Evolutionary conservation across 1,140 invertebrate genomes (phyloP).

Genomic region (Zaprionus vittiger): DNA sequence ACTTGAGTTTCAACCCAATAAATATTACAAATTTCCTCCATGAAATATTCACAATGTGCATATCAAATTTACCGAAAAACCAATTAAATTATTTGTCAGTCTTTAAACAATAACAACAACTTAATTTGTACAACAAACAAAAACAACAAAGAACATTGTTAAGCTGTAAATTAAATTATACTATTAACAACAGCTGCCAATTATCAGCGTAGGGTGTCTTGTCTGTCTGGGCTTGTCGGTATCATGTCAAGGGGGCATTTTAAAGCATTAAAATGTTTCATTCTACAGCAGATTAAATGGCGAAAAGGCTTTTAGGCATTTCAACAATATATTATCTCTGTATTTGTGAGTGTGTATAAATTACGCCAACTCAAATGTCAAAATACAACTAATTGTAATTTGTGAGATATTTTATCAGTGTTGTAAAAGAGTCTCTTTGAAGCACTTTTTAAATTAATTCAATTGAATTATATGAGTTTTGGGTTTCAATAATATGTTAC

Average conservation of each 20-base stretch:
- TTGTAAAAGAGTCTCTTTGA: too few relatives aligned
- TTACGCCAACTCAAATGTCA: slow-evolving; percentile 28
- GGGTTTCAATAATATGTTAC: too few relatives aligned
- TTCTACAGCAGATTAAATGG: slow-evolving; percentile 5
- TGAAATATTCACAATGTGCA: too few relatives aligned
- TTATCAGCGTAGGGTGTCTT: neutral
- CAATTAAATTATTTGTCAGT: neutral
- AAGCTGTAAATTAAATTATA: slow-evolving; percentile 4
- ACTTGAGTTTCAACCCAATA: too few relatives aligned
- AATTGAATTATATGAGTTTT: too few relatives aligned
- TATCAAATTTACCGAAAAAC: neutral
- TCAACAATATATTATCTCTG: neutral
- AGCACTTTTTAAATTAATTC: too few relatives aligned
- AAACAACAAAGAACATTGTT: neutral
- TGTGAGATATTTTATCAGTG: neutral
- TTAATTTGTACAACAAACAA: neutral
- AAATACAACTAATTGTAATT: slow-evolving; percentile 39
- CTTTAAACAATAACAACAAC: neutral
- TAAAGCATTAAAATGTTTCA: slow-evolving; percentile 9
- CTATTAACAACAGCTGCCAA: neutral
- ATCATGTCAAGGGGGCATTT: too few relatives aligned
- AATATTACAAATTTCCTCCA: too few relatives aligned
- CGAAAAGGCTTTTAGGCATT: slow-evolving; percentile 4
- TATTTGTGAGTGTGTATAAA: slow-evolving; percentile 15
- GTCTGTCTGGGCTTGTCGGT: too few relatives aligned